A percentile compares a stretch with the other conserved stretches of the same genome.
Conservation (phyloP, 1,140 invertebrate genomes). For the Ceratosolen solmsi region DNA sequence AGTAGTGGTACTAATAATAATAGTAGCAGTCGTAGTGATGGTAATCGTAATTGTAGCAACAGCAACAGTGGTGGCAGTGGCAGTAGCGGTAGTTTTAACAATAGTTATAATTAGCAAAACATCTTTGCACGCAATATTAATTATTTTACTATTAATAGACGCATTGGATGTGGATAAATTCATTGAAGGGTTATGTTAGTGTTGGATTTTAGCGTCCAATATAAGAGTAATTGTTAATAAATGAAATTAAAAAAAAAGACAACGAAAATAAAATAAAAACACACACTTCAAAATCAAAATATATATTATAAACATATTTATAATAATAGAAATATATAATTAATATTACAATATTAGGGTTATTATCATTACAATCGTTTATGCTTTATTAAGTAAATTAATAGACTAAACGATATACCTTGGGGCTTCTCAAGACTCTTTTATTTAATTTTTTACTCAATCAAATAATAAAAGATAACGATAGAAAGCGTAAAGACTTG, state of each 20-base stretch:
- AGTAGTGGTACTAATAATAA: no score
- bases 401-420: slow-evolving; percentile 62
- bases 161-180: slow-evolving; percentile 28
- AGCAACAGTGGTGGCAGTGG: no score
- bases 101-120: slow-evolving; percentile 24
- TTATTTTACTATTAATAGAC: slow-evolving; percentile 33
- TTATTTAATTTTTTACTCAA: slow-evolving; percentile 20
- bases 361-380: slow-evolving; percentile 67
- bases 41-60: no score
- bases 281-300: slow-evolving; percentile 71
- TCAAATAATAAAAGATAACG: slow-evolving; percentile 41
- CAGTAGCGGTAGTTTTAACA: no score
- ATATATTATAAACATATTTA: slow-evolving; percentile 74
- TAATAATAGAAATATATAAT: slow-evolving; percentile 71
- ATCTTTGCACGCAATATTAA: slow-evolving; percentile 7
- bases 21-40: no score
- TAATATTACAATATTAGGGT: slow-evolving; percentile 72
- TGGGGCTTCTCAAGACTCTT: slow-evolving; percentile 34
- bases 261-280: slow-evolving; percentile 62
- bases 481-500: slow-evolving; percentile 20
- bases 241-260: slow-evolving; percentile 43
- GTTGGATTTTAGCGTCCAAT: slow-evolving; percentile 47
- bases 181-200: slow-evolving; percentile 46
- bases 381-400: slow-evolving; percentile 71
- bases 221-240: slow-evolving; percentile 48